Base-by-base conservation (phyloP, 1,140 invertebrate genomes). In the Drosophila trapezifrons region DNA sequence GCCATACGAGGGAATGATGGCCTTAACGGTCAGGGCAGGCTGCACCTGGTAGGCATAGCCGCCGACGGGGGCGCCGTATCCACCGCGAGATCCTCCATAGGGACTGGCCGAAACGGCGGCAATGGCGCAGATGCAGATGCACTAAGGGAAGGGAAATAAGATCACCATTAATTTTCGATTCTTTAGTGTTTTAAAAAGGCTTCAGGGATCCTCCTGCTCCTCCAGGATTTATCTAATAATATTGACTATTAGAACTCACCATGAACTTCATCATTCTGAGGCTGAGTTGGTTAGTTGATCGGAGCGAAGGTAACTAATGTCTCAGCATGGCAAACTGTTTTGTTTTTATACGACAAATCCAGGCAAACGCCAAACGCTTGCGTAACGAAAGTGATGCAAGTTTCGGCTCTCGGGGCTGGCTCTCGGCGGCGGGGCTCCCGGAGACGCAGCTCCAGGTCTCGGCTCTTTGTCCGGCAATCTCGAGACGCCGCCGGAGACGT, bases 181-280 rank as follows among this genome's bases (percentile, higher is more conserved):
- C 49, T 37, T 2, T 7, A 2, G 4, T 9, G 7, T 13, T 2
- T 0, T 20, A n/a, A 32, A 10, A 32, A 10, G 9, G 29, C n/a
- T n/a, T 6, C 5, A 10, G 17, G 15, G 49, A 52, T 52, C 13
- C 15, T 38, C 37, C 15, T 38, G 32, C 6, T 15, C 18, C 18
- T n/a, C 1, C 15, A 57, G 54, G 38, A 29, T n/a, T 12, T 8
- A 22, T 13, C 13, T 22, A 12, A 10, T 17, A 20, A 18, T 49
- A 7, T 22, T 38, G 29, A 20, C 15, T 3, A 15, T 51, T 51
- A 1, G 27, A 42, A 83, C 83, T 86, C 69, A 86, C 83, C 84
- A 86, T 83, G 72, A 70, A 86, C 84, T 86, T 86, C 83, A 86
- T 83, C 83, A 86, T 86, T 77, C 64, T 85, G 77, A 22, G 56